A percentile compares a stretch with the other conserved stretches of the same genome.
These are phyloP conservation scores for Parasteatoda tepidariorum DNA, from an alignment of 1,140 invertebrate genomes.

Conservation along the genomic window DNA sequence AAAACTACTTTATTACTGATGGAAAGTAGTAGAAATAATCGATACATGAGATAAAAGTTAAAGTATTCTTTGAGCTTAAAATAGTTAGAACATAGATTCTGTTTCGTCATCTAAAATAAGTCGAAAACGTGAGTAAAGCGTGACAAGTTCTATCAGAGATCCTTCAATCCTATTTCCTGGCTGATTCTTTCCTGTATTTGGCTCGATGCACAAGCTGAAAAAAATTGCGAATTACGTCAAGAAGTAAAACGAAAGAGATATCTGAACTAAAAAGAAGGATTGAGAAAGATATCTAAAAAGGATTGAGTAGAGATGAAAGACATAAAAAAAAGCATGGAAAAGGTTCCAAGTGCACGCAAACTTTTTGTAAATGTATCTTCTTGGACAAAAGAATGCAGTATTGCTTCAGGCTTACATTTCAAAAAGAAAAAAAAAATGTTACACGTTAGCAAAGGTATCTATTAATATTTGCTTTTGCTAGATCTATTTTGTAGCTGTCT, in stretches of 20 bases:
- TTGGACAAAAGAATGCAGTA: constrained; percentile 8
- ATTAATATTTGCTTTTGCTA: background rate
- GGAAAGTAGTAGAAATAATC: too few species aligned
- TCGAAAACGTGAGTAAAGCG: background rate
- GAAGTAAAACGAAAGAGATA: background rate
- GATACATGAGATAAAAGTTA: too few species aligned
- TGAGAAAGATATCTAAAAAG: constrained; percentile 20
- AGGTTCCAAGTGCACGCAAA: constrained; percentile 15
- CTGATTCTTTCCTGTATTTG: constrained; percentile 36
- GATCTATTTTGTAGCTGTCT: too few species aligned
- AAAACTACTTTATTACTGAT: too few species aligned
- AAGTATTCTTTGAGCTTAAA: too few species aligned
- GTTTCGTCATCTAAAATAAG: too few species aligned
- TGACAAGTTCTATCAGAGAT: constrained; percentile 26
- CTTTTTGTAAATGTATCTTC: constrained; percentile 18
- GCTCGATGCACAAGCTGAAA: constrained; percentile 42
- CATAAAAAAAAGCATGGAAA: constrained; percentile 15
- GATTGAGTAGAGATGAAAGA: constrained; percentile 29
- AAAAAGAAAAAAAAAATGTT: background rate
- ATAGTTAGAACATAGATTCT: too few species aligned
- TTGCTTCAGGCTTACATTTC: background rate
- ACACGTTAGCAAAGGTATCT: constrained; percentile 14
- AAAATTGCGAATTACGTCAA: constrained; percentile 45
- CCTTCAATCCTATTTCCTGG: constrained; percentile 40
- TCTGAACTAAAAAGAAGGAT: constrained; percentile 6